Evolutionary conservation across 2,797 vertebrate species (phyloP), one percentile per base, ranked within the genome.

Genomic region (Acrossocheilus fasciatus): DNA sequence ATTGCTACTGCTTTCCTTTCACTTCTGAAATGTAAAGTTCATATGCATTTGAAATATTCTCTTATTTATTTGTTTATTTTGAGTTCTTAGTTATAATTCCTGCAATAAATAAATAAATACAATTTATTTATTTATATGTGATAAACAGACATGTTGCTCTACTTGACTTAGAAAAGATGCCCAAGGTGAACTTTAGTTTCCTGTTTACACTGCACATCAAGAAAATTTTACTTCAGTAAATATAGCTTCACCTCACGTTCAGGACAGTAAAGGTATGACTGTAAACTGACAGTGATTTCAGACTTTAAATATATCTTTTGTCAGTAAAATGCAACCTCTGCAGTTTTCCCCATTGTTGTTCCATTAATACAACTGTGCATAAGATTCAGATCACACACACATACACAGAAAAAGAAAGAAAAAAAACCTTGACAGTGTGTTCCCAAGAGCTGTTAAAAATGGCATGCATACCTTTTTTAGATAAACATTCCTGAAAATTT

Each of bases 381-480:
- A 39, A 47, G n/a, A 45, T 83, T 83, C 72, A 83, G 39, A 75
- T 75, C 39, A 74, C 52, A 74, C 26, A 36, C 47, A 72, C 17
- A 69, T 1, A 69, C 36, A 70, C 9, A 34, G 15, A 6, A 45
- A 72, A 30, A 30, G 30, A 30, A 30, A 30, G 26, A 30, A 4
- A 9, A 81, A 59, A 73, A 34, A 2, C 2, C 11, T 69, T 69
- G 34, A 82, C 36, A 57, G 17, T 74, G 17, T 36, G 47, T 52
- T 69, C 45, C 45, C 39, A 64, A 36, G 8, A 20, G 18, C 23
- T 41, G n/a, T 82, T 47, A 39, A 83, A 69, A 81, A 83, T 80
- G 54, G 0, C 54, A 39, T 8, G 43, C 6, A 84, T 4, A 23
- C 26, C 45, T 83, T 84, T 64, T 59, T 47, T 18, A 59, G 26